Conservation (phyloP, 2,113 vertebrate species). For the Pao palembangensis region DNA sequence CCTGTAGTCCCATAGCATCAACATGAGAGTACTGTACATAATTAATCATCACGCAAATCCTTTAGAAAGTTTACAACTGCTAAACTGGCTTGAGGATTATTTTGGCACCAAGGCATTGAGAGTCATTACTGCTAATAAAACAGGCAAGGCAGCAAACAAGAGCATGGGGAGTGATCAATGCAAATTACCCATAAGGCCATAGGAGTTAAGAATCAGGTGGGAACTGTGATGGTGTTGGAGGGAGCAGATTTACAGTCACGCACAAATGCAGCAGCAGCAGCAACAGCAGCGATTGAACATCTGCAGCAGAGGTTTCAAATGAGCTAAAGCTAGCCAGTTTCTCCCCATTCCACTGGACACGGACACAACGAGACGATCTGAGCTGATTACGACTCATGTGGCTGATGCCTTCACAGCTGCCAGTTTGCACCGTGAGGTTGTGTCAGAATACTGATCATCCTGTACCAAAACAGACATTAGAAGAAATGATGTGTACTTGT, state of each 20-base stretch:
- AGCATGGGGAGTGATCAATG: conserved; percentile 48
- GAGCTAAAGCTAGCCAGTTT: neutral
- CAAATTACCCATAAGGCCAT: conserved; percentile 43
- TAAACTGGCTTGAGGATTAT: conserved; percentile 14
- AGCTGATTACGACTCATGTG: no score
- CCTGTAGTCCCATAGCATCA: neutral
- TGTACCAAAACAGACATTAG: neutral
- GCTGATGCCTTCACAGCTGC: no score
- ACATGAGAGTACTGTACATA: neutral
- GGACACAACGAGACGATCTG: no score
- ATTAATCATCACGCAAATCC: neutral
- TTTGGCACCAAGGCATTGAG: conserved; percentile 19
- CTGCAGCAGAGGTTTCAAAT: conserved; percentile 2
- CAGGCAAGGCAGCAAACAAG: conserved; percentile 37
- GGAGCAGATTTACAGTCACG: conserved; percentile 6
- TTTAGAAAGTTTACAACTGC: conserved; percentile 9
- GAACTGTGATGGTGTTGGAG: neutral
- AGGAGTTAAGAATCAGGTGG: conserved; percentile 24
- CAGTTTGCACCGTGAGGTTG: neutral
- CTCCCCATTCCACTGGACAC: no score
- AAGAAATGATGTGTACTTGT: no score
- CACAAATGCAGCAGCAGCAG: conserved; percentile 22
- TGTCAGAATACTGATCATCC: neutral
- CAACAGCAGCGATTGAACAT: conserved; percentile 5
- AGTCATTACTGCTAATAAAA: conserved; percentile 28